Evolutionary conservation across 2,888 invertebrate species (phyloP), one percentile per base, ranked within the genome.

Genomic region (Steromphala cineraria): DNA sequence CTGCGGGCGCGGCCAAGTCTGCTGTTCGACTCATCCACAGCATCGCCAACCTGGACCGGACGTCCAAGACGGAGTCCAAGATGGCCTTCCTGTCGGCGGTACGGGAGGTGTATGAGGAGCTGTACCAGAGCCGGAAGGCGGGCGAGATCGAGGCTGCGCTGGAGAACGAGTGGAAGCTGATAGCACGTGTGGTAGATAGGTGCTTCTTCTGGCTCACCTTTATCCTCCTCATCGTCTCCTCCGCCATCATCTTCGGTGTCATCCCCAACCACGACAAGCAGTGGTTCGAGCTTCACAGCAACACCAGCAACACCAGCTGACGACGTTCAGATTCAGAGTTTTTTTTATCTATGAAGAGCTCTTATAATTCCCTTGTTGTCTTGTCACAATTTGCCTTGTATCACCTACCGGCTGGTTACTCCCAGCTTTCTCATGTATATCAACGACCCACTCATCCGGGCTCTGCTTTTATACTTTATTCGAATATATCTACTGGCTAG

Each of bases 151-250:
- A 81, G 28, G 75, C 78, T 8, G 67, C 80, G 1, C 52, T 81
- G 40, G 84, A 82, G 71, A 84, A 84, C 75, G 83, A 84, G 79
- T 84, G 84, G 84, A 84, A 83, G 74, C 28, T 79, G 67, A 84
- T 84, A 52, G 82, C 84, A 2, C 62, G 81, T 36, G 80, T 82
- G 10, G 82, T 84, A 15, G 84, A 84, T 52, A 74, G 81, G 62
- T 80, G 79, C 74, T 84, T 84, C 80, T 84, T 84, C 75, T 78
- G 78, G 53, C 13, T 78, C 31, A 75, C 78, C 21, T 74, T 78
- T 10, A 8, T 55, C n/a, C 21, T 40, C 7, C 74, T 81, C 21
- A 36, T 77, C 55, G 36, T 81, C 40, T 77, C 81, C 53, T 24
- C 74, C 0, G 55, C 53, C 5, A 19, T 31, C 17, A 76, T 80